Evolutionary conservation across 1,140 invertebrate species (phyloP), one percentile per base, ranked within the genome.

Genomic region (Ceratitis capitata): DNA sequence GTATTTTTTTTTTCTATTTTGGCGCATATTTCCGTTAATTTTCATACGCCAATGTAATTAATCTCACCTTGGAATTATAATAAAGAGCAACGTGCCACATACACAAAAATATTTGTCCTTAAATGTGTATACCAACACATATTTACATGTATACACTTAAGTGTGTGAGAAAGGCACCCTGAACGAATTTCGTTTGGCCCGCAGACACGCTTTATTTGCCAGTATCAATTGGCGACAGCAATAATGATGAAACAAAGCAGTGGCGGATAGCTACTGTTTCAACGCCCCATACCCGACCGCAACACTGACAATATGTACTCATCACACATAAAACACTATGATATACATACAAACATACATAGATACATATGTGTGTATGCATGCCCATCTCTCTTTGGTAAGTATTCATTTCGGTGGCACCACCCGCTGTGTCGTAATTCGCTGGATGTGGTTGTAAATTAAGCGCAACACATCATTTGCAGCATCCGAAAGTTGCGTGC

Each of bases 381-480:
- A 9, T n/a, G 7, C 1, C 5, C 26, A 45, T 32, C n/a, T 32
- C 3, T 39, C 16, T 42, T 14, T 19, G 16, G 69, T 23, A 39
- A 42, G 14, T 23, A 45, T 42, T 45, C 35, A 78, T 83, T 58
- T 58, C 47, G 53, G 82, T 35, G 47, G 82, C 47, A 35, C 82
- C 82, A 83, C 83, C 83, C 56, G 83, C 83, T 4, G 83, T 26
- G 47, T 23, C 42, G 35, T 83, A 83, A 83, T 83, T 83, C 82
- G 82, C 45, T 39, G 47, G 47, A 84, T 45, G 83, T 56, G 83
- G 83, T 84, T 84, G 51, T 84, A 84, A 84, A 84, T 84, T 84
- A 84, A 84, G 83, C 53, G 83, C 83, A 61, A 45, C 83, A 84
- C 83, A 84, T 84, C 83, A 84, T 61, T 84, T 84, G 83, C 83